Evolutionary conservation across 2,888 invertebrate species (phyloP), one percentile per base, ranked within the genome.

Genomic region (Drosophila recens): DNA sequence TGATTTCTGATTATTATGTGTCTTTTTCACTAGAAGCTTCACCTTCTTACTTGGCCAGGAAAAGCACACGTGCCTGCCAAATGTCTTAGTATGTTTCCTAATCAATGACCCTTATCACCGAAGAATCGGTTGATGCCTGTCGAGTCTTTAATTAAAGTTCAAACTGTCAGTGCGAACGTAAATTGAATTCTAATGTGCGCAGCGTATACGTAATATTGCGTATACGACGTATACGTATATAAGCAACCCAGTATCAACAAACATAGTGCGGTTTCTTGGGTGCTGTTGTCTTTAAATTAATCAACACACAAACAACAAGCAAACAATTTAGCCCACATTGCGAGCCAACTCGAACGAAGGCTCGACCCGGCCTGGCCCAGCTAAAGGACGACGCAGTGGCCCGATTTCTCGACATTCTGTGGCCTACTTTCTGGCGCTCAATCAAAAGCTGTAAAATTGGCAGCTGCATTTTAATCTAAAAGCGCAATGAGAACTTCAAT

Each of bases 141-240:
- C 68, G 30, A 23, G 76, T 67, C 75, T 72, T 83, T 86, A 86
- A 84, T 84, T 84, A 84, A 86, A 86, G 79, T 75, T 75, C 80
- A 80, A 75, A 77, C 78, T 74, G 80, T 81, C 84, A 79, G 59
- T 59, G 66, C 48, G 69, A 62, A 79, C 81, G 73, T 69, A 81
- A 86, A 83, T 83, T 86, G 84, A 83, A 84, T 83, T 86, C 75
- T 76, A 86, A 86, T 86, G 76, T 73, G 33, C n/a, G 23, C 63
- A 10, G 6, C 36, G 66, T 79, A 76, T 73, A 68, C 71, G 67
- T 67, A 72, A 75, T 75, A 54, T 68, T 57, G 11, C 42, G 59
- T 52, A 52, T 54, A 46, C 34, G 58, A 33, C 17, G n/a, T n/a
- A n/a, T n/a, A n/a, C n/a, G n/a, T n/a, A 9, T 38, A 23, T 23